Evolutionary conservation across 2,888 invertebrate genomes (phyloP), one percentile per base, ranked within the genome.

Genomic region (Plusia festucae): DNA sequence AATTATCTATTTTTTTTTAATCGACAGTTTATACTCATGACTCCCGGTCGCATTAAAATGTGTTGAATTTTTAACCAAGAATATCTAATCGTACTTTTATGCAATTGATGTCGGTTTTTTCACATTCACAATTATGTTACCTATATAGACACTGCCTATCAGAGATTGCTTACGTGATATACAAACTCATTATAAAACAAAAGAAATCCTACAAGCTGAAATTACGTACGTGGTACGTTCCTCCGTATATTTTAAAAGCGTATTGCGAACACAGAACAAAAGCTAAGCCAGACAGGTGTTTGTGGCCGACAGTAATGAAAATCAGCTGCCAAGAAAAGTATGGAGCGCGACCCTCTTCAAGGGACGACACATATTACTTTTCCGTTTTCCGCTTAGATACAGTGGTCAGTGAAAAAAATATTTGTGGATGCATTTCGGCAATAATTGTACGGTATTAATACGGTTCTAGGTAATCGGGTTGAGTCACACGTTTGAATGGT

Each of bases 281-380:
- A 53, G 65, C 55, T 78, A 73, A 80, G 70, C 67, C 65, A 15
- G 79, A 76, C 79, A 79, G 79, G 79, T 79, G 78, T 76, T 71
- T 68, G 65, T 49, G 49, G 60, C 55, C 32, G 78, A 78, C 76
- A 74, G 80, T 80, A 80, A 80, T 80, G 80, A 80, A 79, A 80
- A 70, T 76, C 73, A 70, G 71, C 78, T 65, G 77, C 79, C 79
- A 74, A 66, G 64, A 67, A 67, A 70, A 68, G 51, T 60, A 65
- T 72, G 40, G 46, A 49, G 52, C 49, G 4, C 16, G 53, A 80
- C 79, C 79, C 79, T 80, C 80, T 72, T 80, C 79, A 80, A 32
- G 22, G 30, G 15, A 46, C 66, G 79, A 80, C 79, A 78, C 68
- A 69, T 80, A 80, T 80, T 80, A 71, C 80, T 71, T 73, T 68